Conservation (phyloP, 2,888 invertebrate genomes). For the Strigamia crassipes region DNA sequence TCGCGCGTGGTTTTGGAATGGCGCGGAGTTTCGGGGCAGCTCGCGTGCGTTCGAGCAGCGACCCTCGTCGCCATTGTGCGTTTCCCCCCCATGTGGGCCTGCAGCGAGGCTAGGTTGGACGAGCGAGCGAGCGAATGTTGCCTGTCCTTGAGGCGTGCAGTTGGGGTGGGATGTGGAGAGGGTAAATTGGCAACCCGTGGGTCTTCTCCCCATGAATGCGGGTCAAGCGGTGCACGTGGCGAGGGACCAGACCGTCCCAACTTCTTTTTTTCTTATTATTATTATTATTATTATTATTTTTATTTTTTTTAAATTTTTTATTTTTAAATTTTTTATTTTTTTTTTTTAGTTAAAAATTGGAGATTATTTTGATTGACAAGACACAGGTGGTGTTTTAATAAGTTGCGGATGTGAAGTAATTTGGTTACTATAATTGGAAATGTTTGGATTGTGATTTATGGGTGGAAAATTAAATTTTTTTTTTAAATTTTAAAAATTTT, state of each 20-base stretch:
- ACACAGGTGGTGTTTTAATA: constrained; percentile 38
- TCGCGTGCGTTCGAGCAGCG: constrained; percentile 37
- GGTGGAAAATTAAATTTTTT: not conserved
- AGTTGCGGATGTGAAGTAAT: constrained; percentile 27
- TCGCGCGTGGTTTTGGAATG: not conserved
- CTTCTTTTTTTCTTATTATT: not conserved
- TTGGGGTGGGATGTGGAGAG: constrained; percentile 12
- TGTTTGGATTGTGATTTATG: not conserved
- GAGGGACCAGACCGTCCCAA: not conserved
- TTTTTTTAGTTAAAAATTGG: not conserved
- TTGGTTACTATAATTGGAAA: not conserved
- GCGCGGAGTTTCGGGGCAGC: not conserved
- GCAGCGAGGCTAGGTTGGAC: not conserved
- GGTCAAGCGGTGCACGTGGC: constrained; percentile 42
- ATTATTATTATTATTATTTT: not conserved
- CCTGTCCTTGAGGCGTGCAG: constrained; percentile 30
- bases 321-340: too few species aligned
- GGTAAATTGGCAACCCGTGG: constrained; percentile 39
- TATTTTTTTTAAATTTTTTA: too few species aligned
- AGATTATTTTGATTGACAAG: constrained; percentile 12
- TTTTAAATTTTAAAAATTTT: not conserved
- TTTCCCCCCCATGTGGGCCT: not conserved
- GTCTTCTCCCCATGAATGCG: constrained; percentile 41
- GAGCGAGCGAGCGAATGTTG: not conserved
- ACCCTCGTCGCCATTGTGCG: constrained; percentile 38